Conservation (phyloP, 1,140 invertebrate species). For the Zaprionus inermis region DNA sequence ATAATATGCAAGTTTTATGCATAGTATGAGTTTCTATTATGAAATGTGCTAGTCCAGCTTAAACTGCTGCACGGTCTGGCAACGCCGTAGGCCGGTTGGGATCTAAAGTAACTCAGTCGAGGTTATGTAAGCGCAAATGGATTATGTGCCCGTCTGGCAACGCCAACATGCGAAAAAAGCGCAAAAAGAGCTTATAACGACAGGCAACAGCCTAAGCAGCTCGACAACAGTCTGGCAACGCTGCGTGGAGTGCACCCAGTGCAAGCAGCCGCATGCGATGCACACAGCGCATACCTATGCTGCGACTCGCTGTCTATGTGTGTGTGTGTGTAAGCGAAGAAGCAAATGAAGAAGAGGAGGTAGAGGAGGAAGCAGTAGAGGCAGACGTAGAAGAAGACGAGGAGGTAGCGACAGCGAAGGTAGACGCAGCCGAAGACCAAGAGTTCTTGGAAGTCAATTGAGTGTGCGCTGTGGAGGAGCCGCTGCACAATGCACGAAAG, state of each 20-base stretch:
- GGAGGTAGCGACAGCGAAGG: background rate
- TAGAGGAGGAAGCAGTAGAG: slow-evolving; percentile 26
- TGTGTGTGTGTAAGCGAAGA: background rate
- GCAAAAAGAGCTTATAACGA: background rate
- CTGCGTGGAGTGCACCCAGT: slow-evolving; percentile 14
- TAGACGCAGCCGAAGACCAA: slow-evolving; percentile 40
- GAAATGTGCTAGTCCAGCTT: too few species aligned
- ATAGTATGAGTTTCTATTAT: background rate
- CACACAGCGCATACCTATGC: slow-evolving; percentile 20
- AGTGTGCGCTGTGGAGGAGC: slow-evolving; percentile 44
- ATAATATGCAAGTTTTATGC: too few species aligned
- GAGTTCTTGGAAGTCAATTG: slow-evolving; percentile 70
- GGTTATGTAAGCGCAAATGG: background rate
- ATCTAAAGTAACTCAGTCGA: background rate
- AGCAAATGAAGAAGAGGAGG: background rate
- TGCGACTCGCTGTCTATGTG: background rate
- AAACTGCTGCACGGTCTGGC: slow-evolving; percentile 19
- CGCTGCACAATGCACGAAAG: slow-evolving; percentile 38
- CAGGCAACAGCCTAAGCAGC: background rate
- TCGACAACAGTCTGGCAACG: background rate
- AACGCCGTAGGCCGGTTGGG: slow-evolving; percentile 7
- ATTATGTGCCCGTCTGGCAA: slow-evolving; percentile 14
- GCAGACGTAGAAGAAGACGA: slow-evolving; percentile 22
- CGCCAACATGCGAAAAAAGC: background rate
- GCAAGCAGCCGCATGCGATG: slow-evolving; percentile 6